Base-by-base conservation (phyloP, 2,797 vertebrate species). In the Pangasius sanitwongsei region DNA sequence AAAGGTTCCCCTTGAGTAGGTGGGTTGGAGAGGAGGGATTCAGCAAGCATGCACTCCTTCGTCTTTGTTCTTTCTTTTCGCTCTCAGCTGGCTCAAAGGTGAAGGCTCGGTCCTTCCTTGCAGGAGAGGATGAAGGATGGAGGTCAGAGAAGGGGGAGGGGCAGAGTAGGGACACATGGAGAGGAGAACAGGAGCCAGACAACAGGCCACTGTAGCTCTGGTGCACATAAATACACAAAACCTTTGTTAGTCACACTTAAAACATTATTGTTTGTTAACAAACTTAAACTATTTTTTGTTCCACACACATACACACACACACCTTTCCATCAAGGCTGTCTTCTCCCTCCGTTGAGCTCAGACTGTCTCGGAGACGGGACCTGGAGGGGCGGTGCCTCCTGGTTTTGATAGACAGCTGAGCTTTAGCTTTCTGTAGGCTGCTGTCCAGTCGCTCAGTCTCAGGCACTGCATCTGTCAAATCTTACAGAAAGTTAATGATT, bases 401-500 rank as follows among this genome's bases (percentile, higher is more conserved):
- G 90, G 95, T 94, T 91, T 95, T 96, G 92, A 95, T 95, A 65
- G 96, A 94, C 41, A 97, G 95, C 63, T 97, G 96, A 86, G 96
- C 96, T 23, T 96, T 95, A 88, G 96, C 96, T 92, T 97, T 97
- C 91, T 97, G 96, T 90, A 97, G 94, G 89, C 96, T 97, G 92
- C 94, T 97, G 94, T 97, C 96, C 94, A 97, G 93, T 86, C 96
- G 95, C 83, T 95, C 94, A 0, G 96, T 97, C 92, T 97, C 96
- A 92, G 96, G 96, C 92, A 97, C 96, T 63, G 94, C 96, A 93
- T 96, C 95, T 90, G 96, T 95, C 94, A 97, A 93, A 94, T 97
- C 96, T 97, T 61, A 75, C 37, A 55, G 12, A 65, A 48, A 28
- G 12, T 12, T 25, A 13, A 31, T 31, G 6, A 11, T 57, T 81